Conservation (phyloP, 2,888 invertebrate genomes). For the Hoplodrina ambigua region DNA sequence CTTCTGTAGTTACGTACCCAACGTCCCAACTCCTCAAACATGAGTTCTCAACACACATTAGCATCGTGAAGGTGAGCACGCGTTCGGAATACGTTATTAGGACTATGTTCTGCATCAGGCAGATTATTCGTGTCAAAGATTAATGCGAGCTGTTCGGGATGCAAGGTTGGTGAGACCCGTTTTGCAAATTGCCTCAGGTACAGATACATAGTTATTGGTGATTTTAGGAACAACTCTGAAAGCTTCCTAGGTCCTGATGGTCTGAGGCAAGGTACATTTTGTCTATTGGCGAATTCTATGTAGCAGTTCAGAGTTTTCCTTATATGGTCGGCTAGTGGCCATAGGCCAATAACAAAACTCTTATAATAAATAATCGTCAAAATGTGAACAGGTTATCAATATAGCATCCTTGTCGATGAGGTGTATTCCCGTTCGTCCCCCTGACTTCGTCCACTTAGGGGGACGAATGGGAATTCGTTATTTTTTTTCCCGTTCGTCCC, state of each 20-base stretch:
- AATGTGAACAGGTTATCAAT: not conserved
- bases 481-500: no score
- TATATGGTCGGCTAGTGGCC: no score
- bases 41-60: constrained; percentile 49
- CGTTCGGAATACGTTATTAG: constrained; percentile 36
- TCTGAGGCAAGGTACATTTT: no score
- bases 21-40: constrained; percentile 9
- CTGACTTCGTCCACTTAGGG: no score
- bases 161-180: not conserved
- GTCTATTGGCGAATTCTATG: no score
- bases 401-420: not conserved
- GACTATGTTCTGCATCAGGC: constrained; percentile 24
- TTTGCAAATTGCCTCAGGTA: not conserved
- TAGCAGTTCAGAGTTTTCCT: no score
- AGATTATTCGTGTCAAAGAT: constrained; percentile 20
- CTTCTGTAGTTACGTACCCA: constrained; percentile 6
- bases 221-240: no score
- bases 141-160: constrained; percentile 4
- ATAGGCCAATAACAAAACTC: no score
- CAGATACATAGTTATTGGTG: no score
- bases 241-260: no score
- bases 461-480: no score
- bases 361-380: not conserved
- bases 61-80: constrained; percentile 39
- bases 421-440: no score